Evolutionary conservation across 2,888 invertebrate species (phyloP).

Genomic region (Pristionchus fissidentatus): DNA sequence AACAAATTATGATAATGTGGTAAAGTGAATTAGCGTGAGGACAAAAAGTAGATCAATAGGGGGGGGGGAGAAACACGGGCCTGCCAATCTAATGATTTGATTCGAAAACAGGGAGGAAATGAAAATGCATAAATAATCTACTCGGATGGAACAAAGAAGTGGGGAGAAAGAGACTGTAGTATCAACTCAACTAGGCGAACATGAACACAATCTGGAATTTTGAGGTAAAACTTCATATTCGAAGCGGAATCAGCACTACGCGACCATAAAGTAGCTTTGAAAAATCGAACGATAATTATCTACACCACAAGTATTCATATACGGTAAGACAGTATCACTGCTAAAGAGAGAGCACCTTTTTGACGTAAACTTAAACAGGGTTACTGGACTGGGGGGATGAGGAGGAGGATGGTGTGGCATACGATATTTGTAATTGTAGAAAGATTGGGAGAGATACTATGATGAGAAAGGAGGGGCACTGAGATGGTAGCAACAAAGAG

Average conservation of each 20-base stretch:
- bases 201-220: no score
- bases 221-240: background rate
- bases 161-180: conserved; percentile 38
- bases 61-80: background rate
- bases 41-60: conserved; percentile 30
- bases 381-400: conserved; percentile 1
- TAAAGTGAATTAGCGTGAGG: conserved; percentile 30
- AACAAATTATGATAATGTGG: conserved; percentile 32
- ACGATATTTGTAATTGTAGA: conserved; percentile 1
- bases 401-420: background rate
- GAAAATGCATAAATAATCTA: conserved; percentile 37
- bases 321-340: conserved; percentile 34
- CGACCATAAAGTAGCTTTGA: conserved; percentile 10
- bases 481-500: conserved; percentile 16
- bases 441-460: conserved; percentile 17
- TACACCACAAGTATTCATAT: conserved; percentile 18
- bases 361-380: conserved; percentile 30
- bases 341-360: conserved; percentile 33
- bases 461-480: background rate
- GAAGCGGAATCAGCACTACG: conserved; percentile 38
- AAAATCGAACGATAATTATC: background rate
- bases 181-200: background rate
- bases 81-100: conserved; percentile 7
- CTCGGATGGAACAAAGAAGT: background rate
- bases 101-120: no score